A percentile compares a stretch with the other conserved stretches of the same genome.
phyloP scores from a whole-genome alignment of 2,113 vertebrate species.

The Megalops atlanticus region DNA sequence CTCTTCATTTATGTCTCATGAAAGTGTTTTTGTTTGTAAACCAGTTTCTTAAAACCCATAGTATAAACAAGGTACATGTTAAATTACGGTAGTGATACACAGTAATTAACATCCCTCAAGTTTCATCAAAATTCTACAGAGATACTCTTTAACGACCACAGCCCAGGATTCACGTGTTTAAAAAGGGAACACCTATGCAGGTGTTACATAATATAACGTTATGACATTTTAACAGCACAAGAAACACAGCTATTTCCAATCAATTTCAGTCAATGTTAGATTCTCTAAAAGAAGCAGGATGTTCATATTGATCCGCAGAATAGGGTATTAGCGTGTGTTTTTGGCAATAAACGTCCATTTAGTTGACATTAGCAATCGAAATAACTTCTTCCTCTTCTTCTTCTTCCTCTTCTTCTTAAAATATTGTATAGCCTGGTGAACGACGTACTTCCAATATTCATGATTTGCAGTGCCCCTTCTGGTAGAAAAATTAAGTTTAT shows the following conservation, averaged over 20 bases:
- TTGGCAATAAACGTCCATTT: neutral
- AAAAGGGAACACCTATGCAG: too few relatives aligned
- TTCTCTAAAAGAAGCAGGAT: neutral
- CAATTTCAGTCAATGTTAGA: too few relatives aligned
- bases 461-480: slow-evolving; percentile 39
- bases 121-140: too few relatives aligned
- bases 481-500: slow-evolving; percentile 31
- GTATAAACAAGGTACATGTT: too few relatives aligned
- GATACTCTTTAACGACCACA: too few relatives aligned
- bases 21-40: too few relatives aligned
- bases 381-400: neutral
- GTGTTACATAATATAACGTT: neutral
- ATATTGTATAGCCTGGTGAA: neutral
- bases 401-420: neutral
- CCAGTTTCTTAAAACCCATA: too few relatives aligned
- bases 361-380: neutral
- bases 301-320: neutral
- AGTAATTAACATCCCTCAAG: too few relatives aligned
- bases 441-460: slow-evolving; percentile 7
- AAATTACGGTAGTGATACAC: too few relatives aligned
- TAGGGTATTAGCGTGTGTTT: neutral
- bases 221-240: neutral
- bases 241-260: neutral
- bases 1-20: too few relatives aligned
- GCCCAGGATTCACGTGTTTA: too few relatives aligned